Conservation (phyloP, 2,113 vertebrate species). For the Pomatorhinus ruficollis region DNA sequence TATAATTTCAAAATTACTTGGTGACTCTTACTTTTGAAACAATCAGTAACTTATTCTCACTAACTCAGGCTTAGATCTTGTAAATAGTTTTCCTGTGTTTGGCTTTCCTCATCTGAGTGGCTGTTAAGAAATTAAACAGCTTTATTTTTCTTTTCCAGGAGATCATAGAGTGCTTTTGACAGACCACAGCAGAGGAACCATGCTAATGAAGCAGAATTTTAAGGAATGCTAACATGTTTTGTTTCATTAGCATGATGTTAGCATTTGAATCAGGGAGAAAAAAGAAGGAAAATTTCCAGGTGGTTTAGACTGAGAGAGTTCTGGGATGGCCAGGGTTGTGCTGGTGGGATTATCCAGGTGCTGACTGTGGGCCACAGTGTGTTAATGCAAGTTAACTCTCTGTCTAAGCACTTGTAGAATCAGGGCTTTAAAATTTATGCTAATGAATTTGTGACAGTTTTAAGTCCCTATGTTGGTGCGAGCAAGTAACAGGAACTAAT, state of each 20-base stretch:
- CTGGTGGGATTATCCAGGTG: neutral
- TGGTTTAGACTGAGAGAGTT: neutral
- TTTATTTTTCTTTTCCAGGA: neutral
- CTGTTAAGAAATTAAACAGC: neutral
- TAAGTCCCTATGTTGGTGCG: neutral
- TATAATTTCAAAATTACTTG: neutral
- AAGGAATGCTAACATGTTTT: neutral
- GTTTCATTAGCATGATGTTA: neutral
- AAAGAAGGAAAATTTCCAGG: neutral
- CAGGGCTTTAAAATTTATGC: neutral
- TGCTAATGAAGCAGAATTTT: neutral
- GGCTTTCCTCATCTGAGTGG: neutral
- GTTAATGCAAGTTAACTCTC: neutral
- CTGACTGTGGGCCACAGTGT: too few species aligned
- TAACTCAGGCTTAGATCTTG: neutral
- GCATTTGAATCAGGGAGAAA: accelerated
- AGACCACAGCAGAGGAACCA: neutral
- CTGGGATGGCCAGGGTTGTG: neutral
- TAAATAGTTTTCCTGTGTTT: neutral
- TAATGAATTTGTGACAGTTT: neutral
- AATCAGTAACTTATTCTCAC: neutral
- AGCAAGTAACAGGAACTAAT: neutral
- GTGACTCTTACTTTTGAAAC: neutral
- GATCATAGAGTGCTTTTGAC: neutral
- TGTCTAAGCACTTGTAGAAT: neutral